A percentile compares a stretch with the other conserved stretches of the same genome.
Conservation (phyloP, 2,797 vertebrate genomes). For the Podarcis siculus region DNA sequence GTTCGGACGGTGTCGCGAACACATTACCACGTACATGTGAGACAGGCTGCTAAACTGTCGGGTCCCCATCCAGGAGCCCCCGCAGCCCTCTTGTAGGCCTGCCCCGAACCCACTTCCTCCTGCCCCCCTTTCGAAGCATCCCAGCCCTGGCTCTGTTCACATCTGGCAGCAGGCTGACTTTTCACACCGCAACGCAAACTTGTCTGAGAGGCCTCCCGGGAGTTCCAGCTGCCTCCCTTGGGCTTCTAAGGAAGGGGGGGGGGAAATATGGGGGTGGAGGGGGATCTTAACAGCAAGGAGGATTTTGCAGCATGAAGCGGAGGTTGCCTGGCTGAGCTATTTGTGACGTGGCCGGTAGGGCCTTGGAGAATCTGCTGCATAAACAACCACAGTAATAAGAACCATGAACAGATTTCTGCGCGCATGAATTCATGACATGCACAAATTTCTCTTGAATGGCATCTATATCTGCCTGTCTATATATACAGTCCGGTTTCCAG, state of each 20-base stretch:
- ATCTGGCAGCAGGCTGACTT: slow-evolving; percentile 24
- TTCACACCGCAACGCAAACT: slow-evolving; percentile 5
- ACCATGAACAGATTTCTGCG: background rate
- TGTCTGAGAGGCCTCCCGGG: background rate
- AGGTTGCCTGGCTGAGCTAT: background rate
- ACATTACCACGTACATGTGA: slow-evolving; percentile 50
- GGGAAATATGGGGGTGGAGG: background rate
- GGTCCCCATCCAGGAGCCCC: slow-evolving; percentile 28
- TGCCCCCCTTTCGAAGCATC: background rate
- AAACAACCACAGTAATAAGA: background rate
- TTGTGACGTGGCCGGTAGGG: background rate
- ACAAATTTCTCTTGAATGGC: background rate
- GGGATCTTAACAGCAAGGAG: background rate
- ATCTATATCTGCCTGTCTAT: slow-evolving; percentile 9
- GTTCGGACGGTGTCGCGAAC: background rate
- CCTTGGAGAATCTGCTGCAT: background rate
- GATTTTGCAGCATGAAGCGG: background rate
- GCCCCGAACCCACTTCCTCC: background rate
- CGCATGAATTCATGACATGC: background rate
- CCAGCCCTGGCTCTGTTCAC: background rate
- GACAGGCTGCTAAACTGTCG: slow-evolving; percentile 54
- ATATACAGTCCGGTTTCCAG: background rate
- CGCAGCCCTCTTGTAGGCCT: background rate
- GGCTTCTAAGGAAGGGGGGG: background rate
- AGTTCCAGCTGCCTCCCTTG: background rate